Evolutionary conservation across 2,113 vertebrate genomes (phyloP).

Genomic region (Prinia subflava): DNA sequence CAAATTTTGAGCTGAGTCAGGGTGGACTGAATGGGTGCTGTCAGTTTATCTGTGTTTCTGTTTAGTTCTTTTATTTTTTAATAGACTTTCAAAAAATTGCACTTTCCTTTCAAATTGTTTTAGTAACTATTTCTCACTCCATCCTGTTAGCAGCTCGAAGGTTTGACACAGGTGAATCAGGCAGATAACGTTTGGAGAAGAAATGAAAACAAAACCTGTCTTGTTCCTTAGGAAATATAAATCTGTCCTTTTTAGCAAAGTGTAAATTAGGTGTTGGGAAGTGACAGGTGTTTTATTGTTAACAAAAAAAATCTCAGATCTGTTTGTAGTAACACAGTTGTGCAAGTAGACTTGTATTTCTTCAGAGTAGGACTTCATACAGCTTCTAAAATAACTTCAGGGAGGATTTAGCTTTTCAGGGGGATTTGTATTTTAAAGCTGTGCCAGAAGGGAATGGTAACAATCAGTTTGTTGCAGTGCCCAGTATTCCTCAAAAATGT

Average conservation of each 20-base stretch:
- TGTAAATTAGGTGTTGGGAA: neutral
- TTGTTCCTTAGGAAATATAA: neutral
- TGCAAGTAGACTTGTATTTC: neutral
- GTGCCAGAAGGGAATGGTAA: neutral
- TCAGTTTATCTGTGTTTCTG: neutral
- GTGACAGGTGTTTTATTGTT: neutral
- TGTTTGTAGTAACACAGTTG: neutral
- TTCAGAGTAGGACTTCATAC: neutral
- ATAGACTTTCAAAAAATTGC: neutral
- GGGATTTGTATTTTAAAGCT: neutral
- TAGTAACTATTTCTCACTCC: neutral
- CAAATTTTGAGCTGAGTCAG: neutral
- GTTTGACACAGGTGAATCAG: neutral
- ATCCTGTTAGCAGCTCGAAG: neutral
- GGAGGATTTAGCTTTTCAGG: neutral
- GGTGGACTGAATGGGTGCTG: neutral
- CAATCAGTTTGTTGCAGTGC: neutral
- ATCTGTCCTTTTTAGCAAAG: neutral
- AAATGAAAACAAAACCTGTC: neutral
- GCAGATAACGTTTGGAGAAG: neutral
- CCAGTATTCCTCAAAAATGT: neutral
- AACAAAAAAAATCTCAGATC: neutral
- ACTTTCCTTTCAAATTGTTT: neutral
- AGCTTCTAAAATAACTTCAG: neutral
- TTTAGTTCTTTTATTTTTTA: neutral